Base-by-base conservation (phyloP, 2,113 vertebrate species). In the Podarcis muralis region DNA sequence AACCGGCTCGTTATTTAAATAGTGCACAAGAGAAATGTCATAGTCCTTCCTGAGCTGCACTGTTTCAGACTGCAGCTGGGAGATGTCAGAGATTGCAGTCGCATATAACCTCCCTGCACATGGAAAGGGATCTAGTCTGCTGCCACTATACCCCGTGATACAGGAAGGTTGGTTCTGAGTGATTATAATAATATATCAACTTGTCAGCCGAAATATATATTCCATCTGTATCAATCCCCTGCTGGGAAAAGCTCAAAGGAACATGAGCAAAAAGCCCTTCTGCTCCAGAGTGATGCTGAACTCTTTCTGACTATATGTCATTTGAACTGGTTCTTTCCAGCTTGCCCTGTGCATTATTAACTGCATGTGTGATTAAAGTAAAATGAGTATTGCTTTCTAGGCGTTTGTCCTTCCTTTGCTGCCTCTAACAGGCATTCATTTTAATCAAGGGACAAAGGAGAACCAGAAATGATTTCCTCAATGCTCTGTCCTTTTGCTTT, bases 401-500 rank as follows among this genome's bases (percentile, higher is more conserved):
- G 37, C 5, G 4, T 88, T 87, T 78, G 81, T 8, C 71, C 84
- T 86, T 74, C 87, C 37, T 91, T 0, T 85, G 32, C 65, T 37
- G 48, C 53, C 53, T 86, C 85, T 68, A 71, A 75, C 78, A 89
- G 40, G 57, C 15, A 25, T 75, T 76, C 57, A 16, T 53, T 93
- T 90, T 92, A 82, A 35, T 83, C 81, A 82, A 81, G 11, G 62
- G 77, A 84, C 37, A 71, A 32, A 32, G 35, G 77, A 84, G 77
- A 89, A 72, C 0, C 35, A 57, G 85, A 86, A 87, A 57, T 81
- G 75, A 25, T 75, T 62, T 72, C 48, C 87, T 68, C 86, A 74
- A 76, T 90, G 53, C 5, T 25, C 71, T 6, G 71, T 9, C 74
- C 87, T 91, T 53, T 91, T 18, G 0, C 65, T 89, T 92, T 40